Conservation (phyloP, 2,113 vertebrate species). For the Semnornis frantzii region DNA sequence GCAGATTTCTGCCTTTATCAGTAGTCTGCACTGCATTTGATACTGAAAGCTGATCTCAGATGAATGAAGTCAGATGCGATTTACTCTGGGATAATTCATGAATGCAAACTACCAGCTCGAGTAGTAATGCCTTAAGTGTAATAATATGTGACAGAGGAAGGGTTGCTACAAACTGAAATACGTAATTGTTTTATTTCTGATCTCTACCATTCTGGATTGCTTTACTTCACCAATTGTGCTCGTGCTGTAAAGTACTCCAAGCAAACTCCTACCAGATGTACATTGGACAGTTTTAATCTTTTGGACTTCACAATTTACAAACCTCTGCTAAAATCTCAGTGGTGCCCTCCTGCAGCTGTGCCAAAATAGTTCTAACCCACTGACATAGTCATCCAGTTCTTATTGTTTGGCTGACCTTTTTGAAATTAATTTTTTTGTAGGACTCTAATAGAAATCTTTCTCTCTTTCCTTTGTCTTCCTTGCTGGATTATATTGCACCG, state of each 20-base stretch:
- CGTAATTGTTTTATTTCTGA: neutral
- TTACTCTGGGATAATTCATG: neutral
- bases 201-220: neutral
- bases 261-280: neutral
- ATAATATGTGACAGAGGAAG: neutral
- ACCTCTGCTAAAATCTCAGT: neutral
- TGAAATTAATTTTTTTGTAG: neutral
- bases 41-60: neutral
- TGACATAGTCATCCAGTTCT: neutral
- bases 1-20: slow-evolving; percentile 19
- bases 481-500: neutral
- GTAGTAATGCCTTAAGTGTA: neutral
- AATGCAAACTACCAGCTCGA: neutral
- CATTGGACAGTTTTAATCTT: slow-evolving; percentile 6
- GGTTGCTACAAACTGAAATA: neutral
- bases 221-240: neutral
- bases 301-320: neutral
- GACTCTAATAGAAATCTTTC: neutral
- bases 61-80: neutral
- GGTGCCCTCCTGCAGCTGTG: neutral
- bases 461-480: slow-evolving; percentile 6
- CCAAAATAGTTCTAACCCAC: neutral
- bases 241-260: neutral
- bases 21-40: neutral
- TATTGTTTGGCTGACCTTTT: neutral